Evolutionary conservation across 2,888 invertebrate genomes (phyloP).

Genomic region (Cheilosia urbana): DNA sequence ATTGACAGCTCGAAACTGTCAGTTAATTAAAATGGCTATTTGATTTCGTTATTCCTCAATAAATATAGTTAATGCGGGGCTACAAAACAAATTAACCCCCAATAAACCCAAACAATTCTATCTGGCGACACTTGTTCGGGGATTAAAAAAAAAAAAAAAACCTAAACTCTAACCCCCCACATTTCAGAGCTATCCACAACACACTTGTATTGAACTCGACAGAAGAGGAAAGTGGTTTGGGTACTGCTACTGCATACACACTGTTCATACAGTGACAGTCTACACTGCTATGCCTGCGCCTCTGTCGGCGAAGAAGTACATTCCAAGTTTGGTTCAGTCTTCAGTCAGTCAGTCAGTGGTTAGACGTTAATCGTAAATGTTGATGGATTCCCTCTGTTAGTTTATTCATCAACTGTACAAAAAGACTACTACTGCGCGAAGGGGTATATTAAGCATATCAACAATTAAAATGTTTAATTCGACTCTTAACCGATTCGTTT

Average conservation of each 20-base stretch:
- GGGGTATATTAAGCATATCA: neutral
- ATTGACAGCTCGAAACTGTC: too few relatives aligned
- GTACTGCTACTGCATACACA: slow-evolving; percentile 46
- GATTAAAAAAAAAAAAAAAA: neutral
- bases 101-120: slow-evolving; percentile 33
- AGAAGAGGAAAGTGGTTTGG: slow-evolving; percentile 50
- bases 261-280: neutral
- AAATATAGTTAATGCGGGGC: neutral
- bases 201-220: slow-evolving; percentile 16
- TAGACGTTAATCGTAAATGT: slow-evolving; percentile 69
- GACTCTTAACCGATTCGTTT: slow-evolving; percentile 34
- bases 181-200: slow-evolving; percentile 24
- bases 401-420: neutral
- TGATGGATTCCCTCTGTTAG: slow-evolving; percentile 11
- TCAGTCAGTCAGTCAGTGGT: slow-evolving; percentile 61
- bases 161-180: neutral
- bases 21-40: too few relatives aligned
- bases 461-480: slow-evolving; percentile 17
- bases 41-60: neutral
- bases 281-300: neutral
- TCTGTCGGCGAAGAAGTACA: slow-evolving; percentile 31
- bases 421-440: too few relatives aligned
- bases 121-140: slow-evolving; percentile 20
- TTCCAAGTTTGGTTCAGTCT: slow-evolving; percentile 57
- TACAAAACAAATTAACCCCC: slow-evolving; percentile 45